phyloP scores from a whole-genome alignment of 92 coral and sea anemone species.

The Phenganax subtilis region DNA sequence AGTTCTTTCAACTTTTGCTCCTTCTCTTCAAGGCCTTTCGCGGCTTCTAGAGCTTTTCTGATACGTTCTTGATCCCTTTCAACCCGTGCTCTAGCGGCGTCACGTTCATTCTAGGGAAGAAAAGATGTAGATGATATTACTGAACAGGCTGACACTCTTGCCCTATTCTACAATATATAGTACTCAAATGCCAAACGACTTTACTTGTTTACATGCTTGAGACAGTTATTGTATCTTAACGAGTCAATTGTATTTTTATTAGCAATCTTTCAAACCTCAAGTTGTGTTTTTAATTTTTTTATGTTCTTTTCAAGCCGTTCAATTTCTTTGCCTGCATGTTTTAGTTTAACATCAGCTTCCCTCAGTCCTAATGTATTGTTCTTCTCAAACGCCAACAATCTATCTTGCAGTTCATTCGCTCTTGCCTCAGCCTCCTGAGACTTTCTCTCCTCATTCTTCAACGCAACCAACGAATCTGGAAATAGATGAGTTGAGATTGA shows the following conservation, averaged over 20 bases:
- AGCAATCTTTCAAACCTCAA: constrained; percentile 54
- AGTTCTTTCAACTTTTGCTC: constrained; percentile 71
- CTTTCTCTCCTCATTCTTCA: constrained; percentile 40
- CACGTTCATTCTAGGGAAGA: constrained; percentile 66
- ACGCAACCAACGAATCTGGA: constrained; percentile 64
- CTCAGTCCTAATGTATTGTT: constrained; percentile 61
- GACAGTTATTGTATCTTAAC: no score
- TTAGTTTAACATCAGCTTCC: constrained; percentile 71
- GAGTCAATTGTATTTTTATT: no score
- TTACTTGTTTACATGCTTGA: no score
- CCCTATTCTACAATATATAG: no score
- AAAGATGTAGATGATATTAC: background rate
- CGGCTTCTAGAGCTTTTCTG: constrained; percentile 78
- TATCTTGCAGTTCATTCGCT: constrained; percentile 63
- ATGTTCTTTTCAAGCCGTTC: constrained; percentile 65
- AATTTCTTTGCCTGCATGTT: constrained; percentile 65
- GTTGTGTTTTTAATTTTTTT: constrained; percentile 70
- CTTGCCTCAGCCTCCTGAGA: constrained; percentile 34
- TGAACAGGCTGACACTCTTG: background rate
- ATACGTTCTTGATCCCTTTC: constrained; percentile 79
- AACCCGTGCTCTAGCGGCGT: constrained; percentile 73
- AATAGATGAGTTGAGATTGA: background rate
- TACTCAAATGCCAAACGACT: no score
- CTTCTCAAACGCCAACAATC: constrained; percentile 57
- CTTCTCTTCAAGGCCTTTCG: constrained; percentile 64